phyloP scores from a whole-genome alignment of 2,888 invertebrate species.

The Apotomis betuletana region DNA sequence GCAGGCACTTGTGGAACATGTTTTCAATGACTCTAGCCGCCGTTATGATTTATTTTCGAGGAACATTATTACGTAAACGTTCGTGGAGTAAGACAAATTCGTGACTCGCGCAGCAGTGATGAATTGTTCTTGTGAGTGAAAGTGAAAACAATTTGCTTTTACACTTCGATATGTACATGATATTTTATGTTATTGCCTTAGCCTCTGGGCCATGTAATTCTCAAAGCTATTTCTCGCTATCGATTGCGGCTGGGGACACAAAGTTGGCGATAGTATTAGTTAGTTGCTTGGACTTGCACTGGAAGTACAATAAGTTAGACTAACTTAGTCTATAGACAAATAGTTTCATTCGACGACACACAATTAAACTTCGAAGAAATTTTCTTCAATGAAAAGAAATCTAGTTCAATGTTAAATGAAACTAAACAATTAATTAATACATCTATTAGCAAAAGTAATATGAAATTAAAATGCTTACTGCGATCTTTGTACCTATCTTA shows the following conservation, averaged over 20 bases:
- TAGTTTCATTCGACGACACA: slow-evolving; percentile 22
- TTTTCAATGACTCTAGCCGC: slow-evolving; percentile 67
- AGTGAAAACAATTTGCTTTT: slow-evolving; percentile 32
- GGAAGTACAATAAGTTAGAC: slow-evolving; percentile 20
- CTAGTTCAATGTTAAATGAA: too few relatives aligned
- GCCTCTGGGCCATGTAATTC: slow-evolving; percentile 1
- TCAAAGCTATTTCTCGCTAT: slow-evolving; percentile 26
- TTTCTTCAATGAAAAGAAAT: not conserved
- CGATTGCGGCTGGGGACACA: slow-evolving; percentile 20
- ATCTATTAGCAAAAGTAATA: too few relatives aligned
- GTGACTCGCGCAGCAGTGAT: slow-evolving; percentile 49
- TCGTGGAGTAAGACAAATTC: slow-evolving; percentile 57
- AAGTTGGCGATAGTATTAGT: slow-evolving; percentile 27
- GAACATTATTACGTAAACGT: slow-evolving; percentile 58
- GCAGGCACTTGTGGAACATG: slow-evolving; percentile 67
- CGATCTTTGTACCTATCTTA: too few relatives aligned
- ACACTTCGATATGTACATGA: slow-evolving; percentile 14
- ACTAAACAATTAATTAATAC: too few relatives aligned
- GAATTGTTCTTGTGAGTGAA: slow-evolving; percentile 35
- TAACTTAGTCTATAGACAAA: slow-evolving; percentile 28
- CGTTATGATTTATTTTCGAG: slow-evolving; percentile 72
- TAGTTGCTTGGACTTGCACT: slow-evolving; percentile 11
- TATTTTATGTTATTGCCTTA: not conserved
- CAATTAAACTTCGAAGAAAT: not conserved
- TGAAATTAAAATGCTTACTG: too few relatives aligned